Evolutionary conservation across 2,113 vertebrate genomes (phyloP).

Genomic region (Brevimyrus niger): DNA sequence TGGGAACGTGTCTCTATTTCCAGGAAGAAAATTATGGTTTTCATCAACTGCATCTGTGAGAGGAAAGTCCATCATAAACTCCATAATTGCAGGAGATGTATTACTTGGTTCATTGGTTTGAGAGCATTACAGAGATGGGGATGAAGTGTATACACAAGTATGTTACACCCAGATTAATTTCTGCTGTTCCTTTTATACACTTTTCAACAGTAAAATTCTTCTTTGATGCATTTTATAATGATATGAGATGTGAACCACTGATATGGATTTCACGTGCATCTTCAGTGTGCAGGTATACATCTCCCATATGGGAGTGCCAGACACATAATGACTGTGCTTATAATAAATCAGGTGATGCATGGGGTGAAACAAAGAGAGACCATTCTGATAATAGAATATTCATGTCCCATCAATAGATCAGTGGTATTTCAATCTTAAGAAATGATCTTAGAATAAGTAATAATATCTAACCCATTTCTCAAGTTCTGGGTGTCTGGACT

Average conservation of each 20-base stretch:
- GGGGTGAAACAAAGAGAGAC: background rate
- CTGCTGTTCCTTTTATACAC: background rate
- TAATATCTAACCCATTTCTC: slow-evolving; percentile 34
- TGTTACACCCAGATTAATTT: background rate
- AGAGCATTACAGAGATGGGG: background rate
- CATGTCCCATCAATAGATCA: slow-evolving; percentile 49
- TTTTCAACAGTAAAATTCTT: background rate
- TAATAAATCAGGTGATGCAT: background rate
- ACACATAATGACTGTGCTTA: background rate
- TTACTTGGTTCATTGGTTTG: background rate
- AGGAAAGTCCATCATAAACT: background rate
- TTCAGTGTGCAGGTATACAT: background rate
- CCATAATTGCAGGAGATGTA: background rate
- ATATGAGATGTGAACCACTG: background rate
- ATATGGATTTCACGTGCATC: background rate
- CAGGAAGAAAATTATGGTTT: background rate
- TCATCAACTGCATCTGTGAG: background rate
- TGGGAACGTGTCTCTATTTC: background rate
- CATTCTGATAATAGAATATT: slow-evolving; percentile 30
- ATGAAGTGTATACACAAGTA: background rate
- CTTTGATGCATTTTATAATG: background rate
- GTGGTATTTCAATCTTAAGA: slow-evolving; percentile 45
- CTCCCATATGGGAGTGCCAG: background rate
- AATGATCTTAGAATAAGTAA: slow-evolving; percentile 46
- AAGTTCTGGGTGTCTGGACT: slow-evolving; percentile 39